These are phyloP conservation scores for Liolophura sinensis DNA, from an alignment of 1,140 invertebrate species.

Conservation along the genomic window DNA sequence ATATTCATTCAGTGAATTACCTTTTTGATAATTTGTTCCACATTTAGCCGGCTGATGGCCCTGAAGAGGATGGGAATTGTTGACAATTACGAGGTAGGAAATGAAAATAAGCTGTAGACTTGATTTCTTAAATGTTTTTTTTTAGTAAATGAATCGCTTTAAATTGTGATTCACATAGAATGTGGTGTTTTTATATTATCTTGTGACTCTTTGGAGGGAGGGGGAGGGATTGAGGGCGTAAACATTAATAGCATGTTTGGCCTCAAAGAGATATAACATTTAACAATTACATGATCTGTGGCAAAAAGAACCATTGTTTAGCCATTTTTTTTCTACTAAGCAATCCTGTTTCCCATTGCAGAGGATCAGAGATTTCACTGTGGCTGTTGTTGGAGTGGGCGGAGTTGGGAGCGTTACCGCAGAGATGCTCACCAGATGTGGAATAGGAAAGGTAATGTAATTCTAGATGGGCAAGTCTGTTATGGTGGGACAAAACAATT, in stretches of 20 bases:
- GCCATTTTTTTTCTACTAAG: too few relatives aligned
- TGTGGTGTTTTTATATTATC: too few relatives aligned
- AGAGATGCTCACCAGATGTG: conserved; percentile 97
- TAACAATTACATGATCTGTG: too few relatives aligned
- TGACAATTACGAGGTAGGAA: conserved; percentile 86
- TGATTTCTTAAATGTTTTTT: too few relatives aligned
- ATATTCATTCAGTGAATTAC: conserved; percentile 11
- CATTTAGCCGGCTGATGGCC: conserved; percentile 92
- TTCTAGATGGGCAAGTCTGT: not conserved
- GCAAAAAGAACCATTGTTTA: too few relatives aligned
- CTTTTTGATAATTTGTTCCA: conserved; percentile 14
- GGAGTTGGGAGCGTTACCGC: conserved; percentile 99
- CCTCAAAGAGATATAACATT: too few relatives aligned
- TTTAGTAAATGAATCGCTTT: too few relatives aligned
- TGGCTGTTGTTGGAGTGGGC: conserved; percentile 97
- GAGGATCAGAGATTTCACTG: conserved; percentile 85
- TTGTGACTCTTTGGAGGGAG: too few relatives aligned
- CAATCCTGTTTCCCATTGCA: conserved; percentile 28
- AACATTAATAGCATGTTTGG: too few relatives aligned
- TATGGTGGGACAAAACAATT: too few relatives aligned
- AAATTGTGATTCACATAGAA: too few relatives aligned
- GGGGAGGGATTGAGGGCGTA: too few relatives aligned
- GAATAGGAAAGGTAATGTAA: conserved; percentile 86
- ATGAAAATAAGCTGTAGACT: not conserved
- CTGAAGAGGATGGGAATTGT: conserved; percentile 99